Evolutionary conservation across 2,888 invertebrate species (phyloP).

Genomic region (Rotaria socialis): DNA sequence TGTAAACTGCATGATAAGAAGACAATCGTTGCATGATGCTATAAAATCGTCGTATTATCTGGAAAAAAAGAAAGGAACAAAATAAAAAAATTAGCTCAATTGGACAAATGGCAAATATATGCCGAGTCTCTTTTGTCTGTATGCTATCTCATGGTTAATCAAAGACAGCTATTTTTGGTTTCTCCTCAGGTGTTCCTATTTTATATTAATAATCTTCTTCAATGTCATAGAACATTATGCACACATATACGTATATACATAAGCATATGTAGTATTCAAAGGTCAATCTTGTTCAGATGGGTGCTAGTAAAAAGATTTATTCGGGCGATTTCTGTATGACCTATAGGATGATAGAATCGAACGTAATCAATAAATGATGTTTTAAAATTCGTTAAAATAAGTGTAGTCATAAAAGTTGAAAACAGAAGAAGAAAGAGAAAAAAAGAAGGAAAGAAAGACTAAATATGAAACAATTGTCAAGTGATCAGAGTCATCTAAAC

Average conservation of each 20-base stretch:
- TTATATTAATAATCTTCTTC: conserved; percentile 1
- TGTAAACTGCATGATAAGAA: neutral
- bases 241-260: neutral
- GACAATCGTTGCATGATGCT: neutral
- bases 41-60: neutral
- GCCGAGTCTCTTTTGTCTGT: neutral
- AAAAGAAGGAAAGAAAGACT: neutral
- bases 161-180: neutral
- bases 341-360: neutral
- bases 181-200: conserved; percentile 29
- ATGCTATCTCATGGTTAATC: neutral
- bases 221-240: neutral
- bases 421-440: neutral
- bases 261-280: neutral
- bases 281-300: conserved; percentile 29
- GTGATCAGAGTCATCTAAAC: neutral
- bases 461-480: neutral
- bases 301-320: neutral
- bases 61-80: neutral
- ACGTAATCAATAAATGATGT: neutral
- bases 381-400: neutral
- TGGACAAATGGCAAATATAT: neutral
- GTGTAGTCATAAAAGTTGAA: neutral
- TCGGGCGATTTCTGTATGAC: neutral
- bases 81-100: conserved; percentile 9